A percentile compares a stretch with the other conserved stretches of the same genome.
phyloP scores from a whole-genome alignment of 2,888 invertebrate species.

The Troides helena region DNA sequence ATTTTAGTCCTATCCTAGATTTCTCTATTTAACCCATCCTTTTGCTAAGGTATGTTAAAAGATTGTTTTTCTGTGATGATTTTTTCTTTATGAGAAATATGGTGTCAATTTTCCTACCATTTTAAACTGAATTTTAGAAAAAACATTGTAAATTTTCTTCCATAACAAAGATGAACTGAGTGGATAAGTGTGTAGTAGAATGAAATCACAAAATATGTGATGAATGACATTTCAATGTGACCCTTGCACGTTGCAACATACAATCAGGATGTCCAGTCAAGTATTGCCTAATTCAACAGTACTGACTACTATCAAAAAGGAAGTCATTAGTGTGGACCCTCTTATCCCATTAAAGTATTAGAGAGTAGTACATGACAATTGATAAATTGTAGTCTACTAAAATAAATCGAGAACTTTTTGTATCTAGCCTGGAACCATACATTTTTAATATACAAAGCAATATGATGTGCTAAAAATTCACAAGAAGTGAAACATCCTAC shows the following conservation, averaged over 20 bases:
- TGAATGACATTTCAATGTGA: slow-evolving; percentile 9
- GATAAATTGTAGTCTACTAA: slow-evolving; percentile 39
- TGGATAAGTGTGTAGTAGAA: background rate
- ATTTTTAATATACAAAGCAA: slow-evolving; percentile 44
- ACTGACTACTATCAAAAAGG: slow-evolving; percentile 37
- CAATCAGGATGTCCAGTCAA: slow-evolving; percentile 20
- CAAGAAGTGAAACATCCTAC: slow-evolving; percentile 3
- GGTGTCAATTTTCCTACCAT: no score
- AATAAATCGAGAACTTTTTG: slow-evolving; percentile 27
- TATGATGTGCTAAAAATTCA: slow-evolving; percentile 36
- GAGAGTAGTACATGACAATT: slow-evolving; percentile 60
- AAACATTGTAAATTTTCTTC: no score
- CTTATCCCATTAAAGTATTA: slow-evolving; percentile 66
- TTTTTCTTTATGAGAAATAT: no score
- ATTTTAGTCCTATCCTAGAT: no score
- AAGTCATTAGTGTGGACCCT: slow-evolving; percentile 62
- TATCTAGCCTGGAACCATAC: slow-evolving; percentile 47
- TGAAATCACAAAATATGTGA: background rate
- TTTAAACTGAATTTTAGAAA: background rate
- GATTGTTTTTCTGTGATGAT: no score
- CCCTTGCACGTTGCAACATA: slow-evolving; percentile 24
- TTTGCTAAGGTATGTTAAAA: no score
- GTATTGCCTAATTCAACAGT: slow-evolving; percentile 23
- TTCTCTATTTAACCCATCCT: no score
- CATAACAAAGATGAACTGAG: background rate